Evolutionary conservation across 2,888 invertebrate species (phyloP).

Genomic region (Lumbricus terrestris): DNA sequence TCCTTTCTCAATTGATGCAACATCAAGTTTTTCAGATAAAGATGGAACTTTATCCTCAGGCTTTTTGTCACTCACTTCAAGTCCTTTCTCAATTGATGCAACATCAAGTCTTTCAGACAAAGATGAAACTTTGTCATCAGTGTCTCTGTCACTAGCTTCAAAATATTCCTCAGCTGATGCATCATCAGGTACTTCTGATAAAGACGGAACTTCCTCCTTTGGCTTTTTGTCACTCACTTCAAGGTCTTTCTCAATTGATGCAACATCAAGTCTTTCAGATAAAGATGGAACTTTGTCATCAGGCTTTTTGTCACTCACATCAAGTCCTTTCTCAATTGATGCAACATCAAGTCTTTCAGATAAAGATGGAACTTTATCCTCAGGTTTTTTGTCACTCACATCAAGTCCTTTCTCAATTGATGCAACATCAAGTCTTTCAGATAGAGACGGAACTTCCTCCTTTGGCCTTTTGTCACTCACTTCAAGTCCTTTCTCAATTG

Average conservation of each 20-base stretch:
- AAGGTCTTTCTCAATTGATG: not conserved
- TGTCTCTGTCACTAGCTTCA: not conserved
- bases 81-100: not conserved
- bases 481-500: not conserved
- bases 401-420: not conserved
- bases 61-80: not conserved
- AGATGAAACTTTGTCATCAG: not conserved
- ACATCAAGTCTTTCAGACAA: not conserved
- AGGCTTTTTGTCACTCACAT: not conserved
- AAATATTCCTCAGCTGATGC: not conserved
- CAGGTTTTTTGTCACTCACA: not conserved
- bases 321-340: not conserved
- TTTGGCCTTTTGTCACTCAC: not conserved
- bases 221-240: not conserved
- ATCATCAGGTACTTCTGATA: not conserved
- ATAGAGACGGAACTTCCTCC: not conserved
- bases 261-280: not conserved
- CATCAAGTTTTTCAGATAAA: not conserved
- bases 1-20: not conserved
- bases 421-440: not conserved
- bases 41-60: not conserved
- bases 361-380: not conserved
- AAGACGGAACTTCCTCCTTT: not conserved
- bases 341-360: not conserved
- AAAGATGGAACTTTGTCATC: not conserved